Evolutionary conservation across 1,140 invertebrate species (phyloP).

Genomic region (Pantala flavescens): DNA sequence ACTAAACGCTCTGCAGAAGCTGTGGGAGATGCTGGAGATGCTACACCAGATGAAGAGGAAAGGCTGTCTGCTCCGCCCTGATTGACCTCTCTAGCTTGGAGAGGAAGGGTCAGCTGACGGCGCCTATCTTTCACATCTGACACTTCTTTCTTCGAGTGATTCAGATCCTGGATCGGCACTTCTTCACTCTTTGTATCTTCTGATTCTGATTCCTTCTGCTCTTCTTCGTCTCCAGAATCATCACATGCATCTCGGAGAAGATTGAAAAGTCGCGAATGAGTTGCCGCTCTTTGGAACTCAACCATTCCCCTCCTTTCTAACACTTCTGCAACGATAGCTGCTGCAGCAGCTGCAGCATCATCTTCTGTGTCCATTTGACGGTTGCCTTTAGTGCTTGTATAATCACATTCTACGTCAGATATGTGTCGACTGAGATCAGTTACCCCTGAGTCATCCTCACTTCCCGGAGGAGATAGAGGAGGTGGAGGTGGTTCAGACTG

Average conservation of each 20-base stretch:
- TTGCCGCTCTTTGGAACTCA: constrained; percentile 55
- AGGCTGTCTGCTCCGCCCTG: constrained; percentile 21
- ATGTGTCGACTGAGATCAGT: constrained; percentile 57
- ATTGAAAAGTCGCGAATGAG: constrained; percentile 58
- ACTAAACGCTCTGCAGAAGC: constrained; percentile 44
- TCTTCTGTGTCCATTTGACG: constrained; percentile 44
- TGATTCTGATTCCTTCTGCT: constrained; percentile 28
- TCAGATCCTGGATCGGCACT: constrained; percentile 26
- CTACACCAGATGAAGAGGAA: constrained; percentile 37
- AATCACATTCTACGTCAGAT: constrained; percentile 44
- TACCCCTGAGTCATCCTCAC: constrained; percentile 57
- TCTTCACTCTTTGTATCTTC: constrained; percentile 26
- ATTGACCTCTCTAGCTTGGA: constrained; percentile 24
- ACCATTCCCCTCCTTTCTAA: constrained; percentile 41
- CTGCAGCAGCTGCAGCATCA: background rate
- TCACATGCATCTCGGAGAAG: constrained; percentile 48
- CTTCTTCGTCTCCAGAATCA: constrained; percentile 30
- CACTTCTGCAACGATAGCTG: constrained; percentile 30
- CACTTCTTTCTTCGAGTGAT: constrained; percentile 19
- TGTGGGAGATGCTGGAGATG: constrained; percentile 40
- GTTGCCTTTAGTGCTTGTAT: background rate
- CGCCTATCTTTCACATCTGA: constrained; percentile 28
- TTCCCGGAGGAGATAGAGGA: background rate
- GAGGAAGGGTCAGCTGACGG: constrained; percentile 32
- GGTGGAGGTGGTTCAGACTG: constrained; percentile 10